Percentiles rank a stretch among this genome's conserved stretches.
phyloP scores from a whole-genome alignment of 2,113 vertebrate genomes.

The Emydocephalus ijimae region DNA sequence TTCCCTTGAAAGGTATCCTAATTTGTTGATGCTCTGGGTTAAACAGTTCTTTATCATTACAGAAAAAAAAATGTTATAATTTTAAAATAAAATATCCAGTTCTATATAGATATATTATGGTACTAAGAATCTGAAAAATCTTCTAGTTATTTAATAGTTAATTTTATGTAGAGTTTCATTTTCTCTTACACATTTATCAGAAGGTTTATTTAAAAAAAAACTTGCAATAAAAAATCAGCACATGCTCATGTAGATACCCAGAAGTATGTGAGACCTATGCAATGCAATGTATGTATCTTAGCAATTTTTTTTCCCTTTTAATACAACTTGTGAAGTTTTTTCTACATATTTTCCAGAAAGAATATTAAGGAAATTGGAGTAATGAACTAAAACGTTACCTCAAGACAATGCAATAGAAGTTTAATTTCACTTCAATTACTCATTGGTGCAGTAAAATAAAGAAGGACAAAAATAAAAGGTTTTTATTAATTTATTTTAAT shows the following conservation, averaged over 20 bases:
- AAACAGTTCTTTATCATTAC: not conserved
- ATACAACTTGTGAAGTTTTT: not conserved
- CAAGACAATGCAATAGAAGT: not conserved
- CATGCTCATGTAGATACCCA: conserved; percentile 7
- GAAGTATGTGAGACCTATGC: not conserved
- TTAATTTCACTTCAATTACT: conserved; percentile 2
- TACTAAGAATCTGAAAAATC: conserved; percentile 25
- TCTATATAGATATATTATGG: not conserved
- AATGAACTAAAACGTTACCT: not conserved
- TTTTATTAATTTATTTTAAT: not conserved
- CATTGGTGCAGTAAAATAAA: conserved; percentile 17
- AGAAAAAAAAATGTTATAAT: not conserved
- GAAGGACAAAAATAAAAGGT: not conserved
- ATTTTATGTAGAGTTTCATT: conserved; percentile 14
- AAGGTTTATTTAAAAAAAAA: not conserved
- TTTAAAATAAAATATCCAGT: not conserved
- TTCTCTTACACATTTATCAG: conserved; percentile 28
- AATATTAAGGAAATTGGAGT: conserved; percentile 4
- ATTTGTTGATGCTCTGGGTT: not conserved
- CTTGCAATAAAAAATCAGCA: conserved; percentile 30
- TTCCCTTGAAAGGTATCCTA: not conserved
- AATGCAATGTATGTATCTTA: conserved; percentile 9
- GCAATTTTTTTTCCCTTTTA: not conserved
- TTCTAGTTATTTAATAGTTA: conserved; percentile 35
- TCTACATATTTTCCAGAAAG: not conserved